These are phyloP conservation scores for Archocentrus centrarchus DNA, from an alignment of 2,113 vertebrate species.

Conservation along the genomic window DNA sequence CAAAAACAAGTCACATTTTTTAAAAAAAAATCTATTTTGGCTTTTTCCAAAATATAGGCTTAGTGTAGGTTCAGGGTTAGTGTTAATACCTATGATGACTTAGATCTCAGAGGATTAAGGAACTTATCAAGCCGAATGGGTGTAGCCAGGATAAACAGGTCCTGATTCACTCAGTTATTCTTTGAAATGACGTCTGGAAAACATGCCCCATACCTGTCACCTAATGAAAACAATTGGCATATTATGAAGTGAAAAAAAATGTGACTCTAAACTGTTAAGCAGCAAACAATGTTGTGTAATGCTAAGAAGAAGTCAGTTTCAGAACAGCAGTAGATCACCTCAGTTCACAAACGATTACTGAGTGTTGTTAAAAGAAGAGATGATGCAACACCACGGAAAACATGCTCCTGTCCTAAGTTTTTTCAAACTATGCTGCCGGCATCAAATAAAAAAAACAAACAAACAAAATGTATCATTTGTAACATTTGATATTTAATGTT, in stretches of 20 bases:
- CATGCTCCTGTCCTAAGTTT: not conserved
- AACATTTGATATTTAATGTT: constrained; percentile 1
- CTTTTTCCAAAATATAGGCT: no score
- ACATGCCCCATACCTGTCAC: not conserved
- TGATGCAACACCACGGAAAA: not conserved
- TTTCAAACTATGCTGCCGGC: not conserved
- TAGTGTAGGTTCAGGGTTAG: not conserved
- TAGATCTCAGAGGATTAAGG: not conserved
- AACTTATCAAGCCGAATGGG: not conserved
- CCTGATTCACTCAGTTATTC: not conserved
- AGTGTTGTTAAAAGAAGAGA: constrained; percentile 1
- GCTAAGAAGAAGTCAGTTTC: not conserved
- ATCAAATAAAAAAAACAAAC: not conserved
- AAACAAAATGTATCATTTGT: not conserved
- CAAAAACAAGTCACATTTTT: not conserved
- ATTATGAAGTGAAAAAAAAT: not conserved
- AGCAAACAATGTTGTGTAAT: not conserved
- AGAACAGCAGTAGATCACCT: not conserved
- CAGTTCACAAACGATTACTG: not conserved
- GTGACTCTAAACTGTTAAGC: no score
- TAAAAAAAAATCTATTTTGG: not conserved
- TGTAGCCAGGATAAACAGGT: not conserved
- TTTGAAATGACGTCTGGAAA: not conserved
- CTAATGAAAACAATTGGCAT: not conserved
- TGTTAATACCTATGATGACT: not conserved